phyloP scores from a whole-genome alignment of 2,797 vertebrate species.

The Sternarchorhynchus goeldii region DNA sequence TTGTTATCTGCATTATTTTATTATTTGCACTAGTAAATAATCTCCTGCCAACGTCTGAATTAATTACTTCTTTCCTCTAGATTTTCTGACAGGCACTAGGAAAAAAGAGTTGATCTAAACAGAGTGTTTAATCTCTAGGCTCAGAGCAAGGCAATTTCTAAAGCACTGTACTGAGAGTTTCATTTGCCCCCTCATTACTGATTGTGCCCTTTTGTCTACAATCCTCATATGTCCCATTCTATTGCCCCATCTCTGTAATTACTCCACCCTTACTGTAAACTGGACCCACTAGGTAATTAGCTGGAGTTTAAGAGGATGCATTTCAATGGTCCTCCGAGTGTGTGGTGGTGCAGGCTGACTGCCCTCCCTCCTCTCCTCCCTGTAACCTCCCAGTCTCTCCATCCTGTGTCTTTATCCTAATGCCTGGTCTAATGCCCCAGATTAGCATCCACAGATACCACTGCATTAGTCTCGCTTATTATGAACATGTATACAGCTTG shows the following conservation, averaged over 20 bases:
- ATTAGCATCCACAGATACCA: slow-evolving; percentile 35
- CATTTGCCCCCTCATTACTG: slow-evolving; percentile 34
- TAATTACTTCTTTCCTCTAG: too few relatives aligned
- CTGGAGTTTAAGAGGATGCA: slow-evolving; percentile 51
- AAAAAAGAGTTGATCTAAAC: too few relatives aligned
- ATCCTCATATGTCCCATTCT: slow-evolving; percentile 65
- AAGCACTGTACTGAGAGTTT: slow-evolving; percentile 34
- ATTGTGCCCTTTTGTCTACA: slow-evolving; percentile 49
- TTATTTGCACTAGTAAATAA: too few relatives aligned
- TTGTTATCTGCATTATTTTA: too few relatives aligned
- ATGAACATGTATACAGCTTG: neutral
- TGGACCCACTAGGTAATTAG: slow-evolving; percentile 73
- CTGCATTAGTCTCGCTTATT: slow-evolving; percentile 36
- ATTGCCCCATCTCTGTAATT: slow-evolving; percentile 72
- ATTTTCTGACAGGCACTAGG: too few relatives aligned
- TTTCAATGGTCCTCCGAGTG: slow-evolving; percentile 63
- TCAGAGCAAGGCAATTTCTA: neutral
- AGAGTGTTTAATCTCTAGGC: too few relatives aligned
- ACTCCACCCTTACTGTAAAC: slow-evolving; percentile 71
- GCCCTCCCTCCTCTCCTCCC: slow-evolving; percentile 48
- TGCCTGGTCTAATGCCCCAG: slow-evolving; percentile 35
- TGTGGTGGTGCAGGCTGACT: slow-evolving; percentile 49
- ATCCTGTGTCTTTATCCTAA: slow-evolving; percentile 43
- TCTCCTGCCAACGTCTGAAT: too few relatives aligned
- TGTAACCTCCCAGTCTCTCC: slow-evolving; percentile 56